Conservation (phyloP, 2,888 invertebrate species). For the Corbicula japonica region DNA sequence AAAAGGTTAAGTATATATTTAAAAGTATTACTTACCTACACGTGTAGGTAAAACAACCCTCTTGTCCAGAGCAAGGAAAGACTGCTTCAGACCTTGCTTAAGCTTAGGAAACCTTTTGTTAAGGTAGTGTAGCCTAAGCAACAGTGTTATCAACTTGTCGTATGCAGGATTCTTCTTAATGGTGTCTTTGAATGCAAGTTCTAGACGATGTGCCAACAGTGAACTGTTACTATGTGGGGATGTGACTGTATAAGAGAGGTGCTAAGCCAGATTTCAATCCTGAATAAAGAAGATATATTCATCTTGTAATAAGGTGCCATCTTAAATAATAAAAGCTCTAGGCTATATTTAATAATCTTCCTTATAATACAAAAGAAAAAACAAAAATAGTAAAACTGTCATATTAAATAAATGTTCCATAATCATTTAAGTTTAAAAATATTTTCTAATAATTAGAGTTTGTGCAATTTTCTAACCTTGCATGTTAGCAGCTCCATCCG, state of each 20-base stretch:
- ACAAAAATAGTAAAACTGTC: background rate
- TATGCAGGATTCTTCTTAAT: conserved; percentile 33
- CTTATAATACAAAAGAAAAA: conserved; percentile 5
- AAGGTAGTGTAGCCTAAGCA: conserved; percentile 41
- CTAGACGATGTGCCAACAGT: conserved; percentile 47
- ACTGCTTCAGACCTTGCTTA: conserved; percentile 18
- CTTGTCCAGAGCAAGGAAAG: conserved; percentile 5
- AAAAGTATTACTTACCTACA: conserved; percentile 14
- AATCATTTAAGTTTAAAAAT: background rate
- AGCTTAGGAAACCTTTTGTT: conserved; percentile 38
- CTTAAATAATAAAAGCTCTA: too few relatives aligned
- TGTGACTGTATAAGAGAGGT: conserved; percentile 23
- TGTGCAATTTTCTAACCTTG: too few relatives aligned
- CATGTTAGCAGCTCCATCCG: too few relatives aligned
- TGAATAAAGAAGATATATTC: too few relatives aligned
- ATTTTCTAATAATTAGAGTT: background rate
- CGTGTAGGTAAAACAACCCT: conserved; percentile 18
- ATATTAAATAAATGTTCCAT: background rate
- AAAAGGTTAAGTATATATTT: conserved; percentile 10
- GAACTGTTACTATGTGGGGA: conserved; percentile 26
- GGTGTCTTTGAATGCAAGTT: conserved; percentile 51
- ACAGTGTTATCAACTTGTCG: conserved; percentile 41
- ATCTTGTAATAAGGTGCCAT: too few relatives aligned
- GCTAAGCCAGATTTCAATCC: conserved; percentile 43
- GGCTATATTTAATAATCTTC: conserved; percentile 7